Base-by-base conservation (phyloP, 2,797 vertebrate genomes). In the Eulemur rubriventer region DNA sequence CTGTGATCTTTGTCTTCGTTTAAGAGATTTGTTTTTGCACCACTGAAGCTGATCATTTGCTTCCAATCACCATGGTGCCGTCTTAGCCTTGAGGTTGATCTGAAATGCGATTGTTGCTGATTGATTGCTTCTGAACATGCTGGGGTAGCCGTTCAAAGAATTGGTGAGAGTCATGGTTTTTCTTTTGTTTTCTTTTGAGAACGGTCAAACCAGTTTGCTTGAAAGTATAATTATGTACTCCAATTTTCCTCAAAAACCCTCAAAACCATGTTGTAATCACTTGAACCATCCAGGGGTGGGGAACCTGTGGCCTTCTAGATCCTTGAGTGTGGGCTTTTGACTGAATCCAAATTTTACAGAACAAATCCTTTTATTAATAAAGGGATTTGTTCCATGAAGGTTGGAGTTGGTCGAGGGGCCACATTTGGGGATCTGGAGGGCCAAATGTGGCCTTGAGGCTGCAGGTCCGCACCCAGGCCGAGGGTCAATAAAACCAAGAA, bases 181-280 rank as follows among this genome's bases (percentile, higher is more conserved):
- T 85, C 82, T 82, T 91, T 93, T 70, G 41, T 90, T 96, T 96
- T 88, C 43, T 78, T 94, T 97, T 69, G 20, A 95, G 61, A n/a
- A 89, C 24, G 5, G 81, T 57, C 92, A 92, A 59, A 97, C 80
- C 65, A 93, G 30, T 83, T 96, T 70, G 80, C 59, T 72, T 94
- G 72, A 92, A 92, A 96, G 65, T 67, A 38, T 88, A 94, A 91
- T 80, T 95, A 67, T 85, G 30, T 20, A 57, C 22, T 41, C 46
- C 26, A 67, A 6, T 82, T 96, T 96, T 94, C 84, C 59, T 80
- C 79, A 87, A 79, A 94, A 86, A 94, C 73, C 26, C 61, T 84
- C 88, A 63, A 84, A 96, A 79, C 11, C 20, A 6, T 89, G 73
- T 50, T 48, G 24, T 72, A 67, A 83, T 91, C 67, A 67, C 35